Evolutionary conservation across 2,797 vertebrate genomes (phyloP).

Genomic region (Pangasius sanitwongsei): DNA sequence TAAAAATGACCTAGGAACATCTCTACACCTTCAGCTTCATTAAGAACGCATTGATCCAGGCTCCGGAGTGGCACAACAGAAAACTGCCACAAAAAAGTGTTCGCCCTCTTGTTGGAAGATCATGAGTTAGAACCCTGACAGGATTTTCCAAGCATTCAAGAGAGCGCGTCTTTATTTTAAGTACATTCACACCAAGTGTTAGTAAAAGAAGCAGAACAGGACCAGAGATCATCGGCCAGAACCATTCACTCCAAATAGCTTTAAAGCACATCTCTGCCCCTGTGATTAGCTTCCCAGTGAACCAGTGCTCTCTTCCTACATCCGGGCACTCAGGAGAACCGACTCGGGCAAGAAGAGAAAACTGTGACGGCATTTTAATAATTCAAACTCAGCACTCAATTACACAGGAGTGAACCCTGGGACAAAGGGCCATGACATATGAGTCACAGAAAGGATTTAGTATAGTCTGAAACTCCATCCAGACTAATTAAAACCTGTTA

Average conservation of each 20-base stretch:
- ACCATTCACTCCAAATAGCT: background rate
- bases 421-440: slow-evolving; percentile 51
- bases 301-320: background rate
- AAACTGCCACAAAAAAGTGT: background rate
- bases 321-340: slow-evolving; percentile 37
- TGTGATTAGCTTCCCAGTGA: slow-evolving; percentile 22
- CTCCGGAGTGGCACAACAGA: background rate
- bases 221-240: background rate
- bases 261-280: background rate
- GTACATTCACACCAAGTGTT: background rate
- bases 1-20: background rate
- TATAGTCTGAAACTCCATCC: slow-evolving; percentile 41
- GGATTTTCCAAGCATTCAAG: background rate
- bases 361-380: slow-evolving; percentile 51
- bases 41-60: background rate
- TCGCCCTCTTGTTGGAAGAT: background rate
- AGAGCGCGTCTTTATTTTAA: background rate
- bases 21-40: background rate
- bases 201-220: background rate
- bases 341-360: slow-evolving; percentile 28
- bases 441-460: slow-evolving; percentile 58
- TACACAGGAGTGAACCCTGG: slow-evolving; percentile 47
- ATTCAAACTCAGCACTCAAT: slow-evolving; percentile 56
- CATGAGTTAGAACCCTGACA: background rate
- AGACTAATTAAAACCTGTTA: slow-evolving; percentile 53